These are phyloP conservation scores for Drosophila gunungcola DNA, from an alignment of 1,140 invertebrate species.

Conservation along the genomic window DNA sequence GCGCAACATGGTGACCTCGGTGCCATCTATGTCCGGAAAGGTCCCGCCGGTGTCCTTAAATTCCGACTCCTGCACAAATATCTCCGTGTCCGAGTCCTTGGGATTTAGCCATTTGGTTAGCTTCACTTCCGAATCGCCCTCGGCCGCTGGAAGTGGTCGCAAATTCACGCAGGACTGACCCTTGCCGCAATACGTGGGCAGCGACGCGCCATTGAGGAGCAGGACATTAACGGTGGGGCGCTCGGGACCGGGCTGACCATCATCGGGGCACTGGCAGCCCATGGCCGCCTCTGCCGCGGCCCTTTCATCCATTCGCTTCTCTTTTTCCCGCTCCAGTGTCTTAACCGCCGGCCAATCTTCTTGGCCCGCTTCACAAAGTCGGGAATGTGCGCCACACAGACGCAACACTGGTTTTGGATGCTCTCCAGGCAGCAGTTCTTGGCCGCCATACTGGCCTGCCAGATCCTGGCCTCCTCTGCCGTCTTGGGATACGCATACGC, in stretches of 20 bases:
- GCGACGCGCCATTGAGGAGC: slow-evolving; percentile 50
- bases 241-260: not conserved
- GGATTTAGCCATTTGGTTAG: slow-evolving; percentile 4
- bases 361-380: slow-evolving; percentile 62
- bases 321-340: not conserved
- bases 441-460: slow-evolving; percentile 63
- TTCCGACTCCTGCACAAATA: slow-evolving; percentile 55
- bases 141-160: no score
- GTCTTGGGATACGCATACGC: slow-evolving; percentile 59
- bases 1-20: slow-evolving; percentile 47
- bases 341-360: slow-evolving; percentile 7
- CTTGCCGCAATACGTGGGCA: slow-evolving; percentile 36
- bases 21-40: slow-evolving; percentile 54
- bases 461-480: slow-evolving; percentile 54
- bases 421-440: slow-evolving; percentile 24
- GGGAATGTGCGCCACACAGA: slow-evolving; percentile 67
- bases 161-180: not conserved
- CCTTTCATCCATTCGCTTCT: not conserved
- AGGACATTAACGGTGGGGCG: slow-evolving; percentile 51
- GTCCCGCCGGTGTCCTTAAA: slow-evolving; percentile 32
- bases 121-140: not conserved
- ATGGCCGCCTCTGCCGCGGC: not conserved
- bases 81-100: slow-evolving; percentile 43
- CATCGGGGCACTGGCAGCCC: slow-evolving; percentile 21
- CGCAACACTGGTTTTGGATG: slow-evolving; percentile 55